These are phyloP conservation scores for Chymomyza caudatula DNA, from an alignment of 2,888 invertebrate species.

Conservation along the genomic window DNA sequence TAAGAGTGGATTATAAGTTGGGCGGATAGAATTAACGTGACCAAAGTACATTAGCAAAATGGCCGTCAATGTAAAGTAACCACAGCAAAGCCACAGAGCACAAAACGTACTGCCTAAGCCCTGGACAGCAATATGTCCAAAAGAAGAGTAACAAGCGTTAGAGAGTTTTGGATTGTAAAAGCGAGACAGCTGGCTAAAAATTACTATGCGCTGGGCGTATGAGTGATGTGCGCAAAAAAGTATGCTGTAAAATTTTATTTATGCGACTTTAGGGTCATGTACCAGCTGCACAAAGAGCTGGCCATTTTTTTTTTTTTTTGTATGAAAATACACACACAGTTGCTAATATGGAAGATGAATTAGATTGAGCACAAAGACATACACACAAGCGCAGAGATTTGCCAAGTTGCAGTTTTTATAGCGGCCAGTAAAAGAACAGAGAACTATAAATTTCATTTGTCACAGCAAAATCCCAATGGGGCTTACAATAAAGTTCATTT, in stretches of 20 bases:
- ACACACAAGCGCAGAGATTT: slow-evolving; percentile 43
- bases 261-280: slow-evolving; percentile 63
- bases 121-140: slow-evolving; percentile 5
- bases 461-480: slow-evolving; percentile 54
- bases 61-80: slow-evolving; percentile 26
- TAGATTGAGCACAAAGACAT: slow-evolving; percentile 46
- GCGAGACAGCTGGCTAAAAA: neutral
- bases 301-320: neutral
- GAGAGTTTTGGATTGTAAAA: neutral
- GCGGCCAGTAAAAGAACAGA: neutral
- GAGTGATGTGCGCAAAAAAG: slow-evolving; percentile 35
- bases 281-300: slow-evolving; percentile 32
- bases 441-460: slow-evolving; percentile 68
- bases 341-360: slow-evolving; percentile 68
- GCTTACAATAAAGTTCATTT: slow-evolving; percentile 62
- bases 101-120: neutral
- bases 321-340: no score
- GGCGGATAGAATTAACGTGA: neutral
- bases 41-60: neutral
- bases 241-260: slow-evolving; percentile 54
- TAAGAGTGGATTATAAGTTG: neutral
- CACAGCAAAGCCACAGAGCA: neutral
- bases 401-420: slow-evolving; percentile 49
- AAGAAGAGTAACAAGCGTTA: neutral
- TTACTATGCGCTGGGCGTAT: slow-evolving; percentile 27